Evolutionary conservation across 2,888 invertebrate species (phyloP).

Genomic region (Drosophila ezoana): DNA sequence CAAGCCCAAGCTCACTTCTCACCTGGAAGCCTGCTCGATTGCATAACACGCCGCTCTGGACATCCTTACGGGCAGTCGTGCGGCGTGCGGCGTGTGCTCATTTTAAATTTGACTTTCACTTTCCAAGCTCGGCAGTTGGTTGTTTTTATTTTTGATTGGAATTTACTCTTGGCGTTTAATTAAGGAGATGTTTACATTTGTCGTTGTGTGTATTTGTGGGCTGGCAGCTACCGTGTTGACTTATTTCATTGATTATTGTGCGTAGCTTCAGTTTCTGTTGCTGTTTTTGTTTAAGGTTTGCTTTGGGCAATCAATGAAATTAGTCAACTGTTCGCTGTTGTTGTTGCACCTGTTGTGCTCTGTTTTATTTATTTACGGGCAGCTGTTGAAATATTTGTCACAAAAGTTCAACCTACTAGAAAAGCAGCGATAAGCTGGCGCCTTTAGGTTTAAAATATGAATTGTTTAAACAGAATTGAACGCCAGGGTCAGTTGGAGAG

Average conservation of each 20-base stretch:
- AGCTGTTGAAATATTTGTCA: conserved; percentile 55
- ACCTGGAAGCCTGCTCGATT: conserved; percentile 7
- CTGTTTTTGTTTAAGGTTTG: conserved; percentile 25
- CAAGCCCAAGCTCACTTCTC: conserved; percentile 3
- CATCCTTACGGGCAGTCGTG: conserved; percentile 40
- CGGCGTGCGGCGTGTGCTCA: conserved; percentile 1
- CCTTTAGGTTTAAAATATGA: conserved; percentile 18
- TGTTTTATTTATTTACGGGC: conserved; percentile 4
- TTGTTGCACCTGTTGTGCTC: conserved; percentile 50
- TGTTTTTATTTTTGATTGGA: conserved; percentile 22
- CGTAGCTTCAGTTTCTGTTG: conserved; percentile 44
- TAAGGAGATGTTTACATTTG: conserved; percentile 35
- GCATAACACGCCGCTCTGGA: conserved; percentile 19
- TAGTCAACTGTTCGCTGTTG: conserved; percentile 44
- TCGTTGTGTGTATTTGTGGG: conserved; percentile 4
- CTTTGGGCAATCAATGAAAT: conserved; percentile 49
- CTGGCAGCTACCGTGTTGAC: conserved; percentile 21
- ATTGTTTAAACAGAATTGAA: conserved; percentile 16
- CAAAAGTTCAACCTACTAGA: conserved; percentile 21
- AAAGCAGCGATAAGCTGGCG: conserved; percentile 30
- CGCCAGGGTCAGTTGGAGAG: conserved; percentile 52
- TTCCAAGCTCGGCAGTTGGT: conserved; percentile 43
- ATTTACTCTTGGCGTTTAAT: conserved; percentile 43
- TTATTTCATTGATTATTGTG: conserved; percentile 52
- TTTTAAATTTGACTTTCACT: conserved; percentile 66